A percentile compares a stretch with the other conserved stretches of the same genome.
These are phyloP conservation scores for Dryas iulia DNA, from an alignment of 1,140 invertebrate species.

Conservation along the genomic window DNA sequence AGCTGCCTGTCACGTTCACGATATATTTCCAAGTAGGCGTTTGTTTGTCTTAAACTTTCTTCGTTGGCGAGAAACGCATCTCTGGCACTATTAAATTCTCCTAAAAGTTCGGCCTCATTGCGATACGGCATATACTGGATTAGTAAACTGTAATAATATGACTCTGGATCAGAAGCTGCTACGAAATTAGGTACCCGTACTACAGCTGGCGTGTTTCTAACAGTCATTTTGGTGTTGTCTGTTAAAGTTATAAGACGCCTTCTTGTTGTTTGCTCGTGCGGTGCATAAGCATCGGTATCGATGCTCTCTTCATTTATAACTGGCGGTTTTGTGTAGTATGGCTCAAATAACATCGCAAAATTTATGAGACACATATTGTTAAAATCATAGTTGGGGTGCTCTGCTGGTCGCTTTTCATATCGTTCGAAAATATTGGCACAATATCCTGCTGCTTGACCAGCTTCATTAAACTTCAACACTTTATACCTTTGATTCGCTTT, in stretches of 20 bases:
- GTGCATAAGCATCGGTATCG: constrained; percentile 26
- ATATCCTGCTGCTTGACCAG: constrained; percentile 39
- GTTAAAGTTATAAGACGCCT: too few relatives aligned
- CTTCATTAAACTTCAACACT: constrained; percentile 49
- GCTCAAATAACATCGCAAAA: constrained; percentile 57
- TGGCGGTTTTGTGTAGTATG: constrained; percentile 33
- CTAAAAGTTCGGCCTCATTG: too few relatives aligned
- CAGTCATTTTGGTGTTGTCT: too few relatives aligned
- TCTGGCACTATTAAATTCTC: too few relatives aligned
- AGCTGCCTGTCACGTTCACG: constrained; percentile 26
- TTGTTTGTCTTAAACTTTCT: too few relatives aligned
- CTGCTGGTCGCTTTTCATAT: constrained; percentile 48
- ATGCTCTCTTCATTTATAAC: constrained; percentile 36
- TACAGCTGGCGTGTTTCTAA: too few relatives aligned
- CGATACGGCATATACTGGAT: too few relatives aligned
- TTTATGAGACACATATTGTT: constrained; percentile 49
- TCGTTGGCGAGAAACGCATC: too few relatives aligned
- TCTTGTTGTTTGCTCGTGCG: constrained; percentile 22
- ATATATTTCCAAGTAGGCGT: constrained; percentile 18
- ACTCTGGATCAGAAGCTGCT: too few relatives aligned
- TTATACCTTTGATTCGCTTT: constrained; percentile 55
- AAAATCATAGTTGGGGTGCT: constrained; percentile 47
- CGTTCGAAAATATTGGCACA: constrained; percentile 56
- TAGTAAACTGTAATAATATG: too few relatives aligned
- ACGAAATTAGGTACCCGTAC: too few relatives aligned